phyloP scores from a whole-genome alignment of 2,888 invertebrate genomes.

The Fissipunctia ypsillon region DNA sequence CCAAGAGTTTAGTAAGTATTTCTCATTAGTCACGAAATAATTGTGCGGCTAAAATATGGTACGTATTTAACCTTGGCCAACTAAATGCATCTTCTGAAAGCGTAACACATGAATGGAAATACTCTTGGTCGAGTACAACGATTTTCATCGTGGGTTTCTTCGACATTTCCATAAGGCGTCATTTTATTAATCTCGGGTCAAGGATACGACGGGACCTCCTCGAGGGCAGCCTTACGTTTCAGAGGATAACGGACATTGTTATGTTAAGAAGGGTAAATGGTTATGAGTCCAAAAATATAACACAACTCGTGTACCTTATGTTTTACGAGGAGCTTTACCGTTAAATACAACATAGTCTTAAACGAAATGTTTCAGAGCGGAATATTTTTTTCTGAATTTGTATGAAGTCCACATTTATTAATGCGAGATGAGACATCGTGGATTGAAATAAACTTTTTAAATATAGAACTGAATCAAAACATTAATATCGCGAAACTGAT shows the following conservation, averaged over 20 bases:
- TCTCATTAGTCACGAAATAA: conserved; percentile 54
- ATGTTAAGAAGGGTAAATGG: conserved; percentile 66
- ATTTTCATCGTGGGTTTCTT: conserved; percentile 33
- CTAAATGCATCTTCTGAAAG: conserved; percentile 21
- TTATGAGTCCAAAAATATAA: conserved; percentile 64
- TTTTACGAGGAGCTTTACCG: conserved; percentile 45
- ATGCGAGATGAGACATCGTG: conserved; percentile 52
- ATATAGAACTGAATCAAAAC: conserved; percentile 60
- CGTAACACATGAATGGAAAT: conserved; percentile 6
- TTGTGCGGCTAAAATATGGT: conserved; percentile 25
- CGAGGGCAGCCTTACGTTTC: conserved; percentile 53
- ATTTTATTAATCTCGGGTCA: conserved; percentile 66
- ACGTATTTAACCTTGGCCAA: conserved; percentile 26
- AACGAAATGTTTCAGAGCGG: conserved; percentile 21
- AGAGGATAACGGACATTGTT: conserved; percentile 63
- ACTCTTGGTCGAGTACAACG: not conserved
- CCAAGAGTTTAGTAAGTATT: conserved; percentile 45
- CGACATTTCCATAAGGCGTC: conserved; percentile 45
- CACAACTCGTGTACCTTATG: conserved; percentile 46
- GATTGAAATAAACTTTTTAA: conserved; percentile 54
- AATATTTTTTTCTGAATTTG: conserved; percentile 46
- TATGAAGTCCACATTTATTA: conserved; percentile 57
- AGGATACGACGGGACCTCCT: conserved; percentile 62
- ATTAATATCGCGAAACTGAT: conserved; percentile 53
- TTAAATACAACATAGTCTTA: conserved; percentile 41